Evolutionary conservation across 1,140 invertebrate genomes (phyloP).

Genomic region (Sinonovacula constricta): DNA sequence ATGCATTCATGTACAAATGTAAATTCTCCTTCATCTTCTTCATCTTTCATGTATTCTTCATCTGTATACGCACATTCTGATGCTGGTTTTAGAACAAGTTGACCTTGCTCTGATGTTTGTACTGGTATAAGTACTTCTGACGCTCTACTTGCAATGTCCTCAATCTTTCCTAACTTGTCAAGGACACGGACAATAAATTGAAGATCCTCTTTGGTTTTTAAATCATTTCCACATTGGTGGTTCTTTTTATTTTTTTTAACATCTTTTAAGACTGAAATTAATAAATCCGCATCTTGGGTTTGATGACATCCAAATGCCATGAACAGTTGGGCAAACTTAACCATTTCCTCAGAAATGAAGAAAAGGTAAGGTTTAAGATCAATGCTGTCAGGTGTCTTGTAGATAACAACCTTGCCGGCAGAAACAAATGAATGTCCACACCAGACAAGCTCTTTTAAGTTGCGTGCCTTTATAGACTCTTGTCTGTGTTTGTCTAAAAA

Average conservation of each 20-base stretch:
- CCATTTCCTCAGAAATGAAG: conserved; percentile 5
- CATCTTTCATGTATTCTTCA: conserved; percentile 49
- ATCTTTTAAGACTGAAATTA: background rate
- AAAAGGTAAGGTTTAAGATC: conserved; percentile 13
- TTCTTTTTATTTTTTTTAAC: background rate
- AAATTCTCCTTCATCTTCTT: conserved; percentile 48
- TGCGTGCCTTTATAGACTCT: too few relatives aligned
- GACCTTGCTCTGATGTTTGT: conserved; percentile 42
- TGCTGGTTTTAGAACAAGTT: background rate
- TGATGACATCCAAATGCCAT: conserved; percentile 6
- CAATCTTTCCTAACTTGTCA: conserved; percentile 16
- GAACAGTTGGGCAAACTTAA: background rate
- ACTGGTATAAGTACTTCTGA: conserved; percentile 39
- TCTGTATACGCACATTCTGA: conserved; percentile 54
- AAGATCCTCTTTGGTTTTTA: background rate
- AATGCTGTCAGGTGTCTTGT: too few relatives aligned
- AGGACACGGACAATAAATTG: background rate
- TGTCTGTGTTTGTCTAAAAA: too few relatives aligned
- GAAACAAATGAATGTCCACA: too few relatives aligned
- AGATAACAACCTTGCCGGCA: too few relatives aligned
- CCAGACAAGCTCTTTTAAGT: too few relatives aligned
- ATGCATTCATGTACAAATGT: conserved; percentile 61
- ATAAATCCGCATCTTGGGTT: background rate
- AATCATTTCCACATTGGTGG: conserved; percentile 11
- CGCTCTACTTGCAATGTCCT: background rate